Percentiles rank a stretch among this genome's conserved stretches.
These are phyloP conservation scores for Meghimatium bilineatum DNA, from an alignment of 2,888 invertebrate species.

Conservation along the genomic window DNA sequence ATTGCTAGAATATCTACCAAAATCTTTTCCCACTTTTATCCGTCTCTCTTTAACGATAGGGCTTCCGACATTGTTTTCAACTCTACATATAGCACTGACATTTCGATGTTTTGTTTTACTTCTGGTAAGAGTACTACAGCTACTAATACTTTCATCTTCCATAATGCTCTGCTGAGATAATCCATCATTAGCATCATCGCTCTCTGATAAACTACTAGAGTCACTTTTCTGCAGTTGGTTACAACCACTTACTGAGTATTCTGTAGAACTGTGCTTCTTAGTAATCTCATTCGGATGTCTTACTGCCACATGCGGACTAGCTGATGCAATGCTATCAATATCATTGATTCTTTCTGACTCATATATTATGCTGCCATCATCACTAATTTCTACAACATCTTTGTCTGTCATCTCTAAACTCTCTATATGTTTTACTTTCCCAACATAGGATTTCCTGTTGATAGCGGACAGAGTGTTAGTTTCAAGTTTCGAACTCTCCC, in stretches of 20 bases:
- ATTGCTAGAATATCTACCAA: not conserved
- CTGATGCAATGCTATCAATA: not conserved
- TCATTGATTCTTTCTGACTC: slow-evolving; percentile 7
- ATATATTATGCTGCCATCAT: slow-evolving; percentile 15
- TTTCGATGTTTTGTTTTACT: not conserved
- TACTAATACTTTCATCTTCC: not conserved
- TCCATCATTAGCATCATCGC: not conserved
- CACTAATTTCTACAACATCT: slow-evolving; percentile 22
- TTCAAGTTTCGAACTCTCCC: not conserved
- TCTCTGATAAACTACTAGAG: not conserved
- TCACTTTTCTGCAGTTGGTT: not conserved
- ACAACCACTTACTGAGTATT: not conserved
- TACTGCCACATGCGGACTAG: not conserved
- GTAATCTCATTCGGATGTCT: not conserved
- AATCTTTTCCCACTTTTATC: not conserved
- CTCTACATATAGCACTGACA: not conserved
- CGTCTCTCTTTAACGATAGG: not conserved
- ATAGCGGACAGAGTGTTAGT: not conserved
- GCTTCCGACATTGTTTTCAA: not conserved
- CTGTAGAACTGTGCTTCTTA: not conserved
- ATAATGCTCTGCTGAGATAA: not conserved
- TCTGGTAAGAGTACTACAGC: not conserved
- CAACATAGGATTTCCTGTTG: not conserved
- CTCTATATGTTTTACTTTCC: not conserved
- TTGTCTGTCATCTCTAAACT: slow-evolving; percentile 14